phyloP scores from a whole-genome alignment of 2,797 vertebrate species.

The Tiaroga cobitis region DNA sequence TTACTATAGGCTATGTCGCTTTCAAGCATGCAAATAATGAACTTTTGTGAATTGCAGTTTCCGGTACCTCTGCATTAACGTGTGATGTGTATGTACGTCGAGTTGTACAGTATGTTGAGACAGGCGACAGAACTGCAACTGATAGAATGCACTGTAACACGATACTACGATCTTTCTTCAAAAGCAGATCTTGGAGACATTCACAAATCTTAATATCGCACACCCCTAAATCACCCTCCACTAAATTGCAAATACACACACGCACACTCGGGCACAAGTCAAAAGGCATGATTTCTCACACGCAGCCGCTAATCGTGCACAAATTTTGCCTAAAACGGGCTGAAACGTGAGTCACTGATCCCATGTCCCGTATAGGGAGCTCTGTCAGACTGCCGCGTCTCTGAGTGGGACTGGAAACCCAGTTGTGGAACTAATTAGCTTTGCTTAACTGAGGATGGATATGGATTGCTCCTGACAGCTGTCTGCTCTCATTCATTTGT shows the following conservation, averaged over 20 bases:
- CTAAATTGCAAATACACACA: slow-evolving; percentile 38
- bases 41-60: too few relatives aligned
- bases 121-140: too few relatives aligned
- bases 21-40: too few relatives aligned
- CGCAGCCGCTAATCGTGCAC: slow-evolving; percentile 18
- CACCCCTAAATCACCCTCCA: slow-evolving; percentile 20
- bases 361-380: slow-evolving; percentile 48
- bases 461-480: slow-evolving; percentile 76
- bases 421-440: slow-evolving; percentile 74
- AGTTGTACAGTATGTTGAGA: too few relatives aligned
- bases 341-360: slow-evolving; percentile 54
- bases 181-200: too few relatives aligned
- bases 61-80: too few relatives aligned
- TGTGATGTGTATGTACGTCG: too few relatives aligned
- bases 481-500: slow-evolving; percentile 71
- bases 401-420: slow-evolving; percentile 65
- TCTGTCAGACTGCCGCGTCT: slow-evolving; percentile 73
- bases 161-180: too few relatives aligned
- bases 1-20: too few relatives aligned
- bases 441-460: slow-evolving; percentile 71
- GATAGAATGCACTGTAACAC: too few relatives aligned
- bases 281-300: slow-evolving; percentile 37
- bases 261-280: slow-evolving; percentile 13
- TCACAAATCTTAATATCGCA: too few relatives aligned
- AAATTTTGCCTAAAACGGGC: slow-evolving; percentile 42